Evolutionary conservation across 2,113 vertebrate genomes (phyloP).

Genomic region (Cricetomys ansorgei): DNA sequence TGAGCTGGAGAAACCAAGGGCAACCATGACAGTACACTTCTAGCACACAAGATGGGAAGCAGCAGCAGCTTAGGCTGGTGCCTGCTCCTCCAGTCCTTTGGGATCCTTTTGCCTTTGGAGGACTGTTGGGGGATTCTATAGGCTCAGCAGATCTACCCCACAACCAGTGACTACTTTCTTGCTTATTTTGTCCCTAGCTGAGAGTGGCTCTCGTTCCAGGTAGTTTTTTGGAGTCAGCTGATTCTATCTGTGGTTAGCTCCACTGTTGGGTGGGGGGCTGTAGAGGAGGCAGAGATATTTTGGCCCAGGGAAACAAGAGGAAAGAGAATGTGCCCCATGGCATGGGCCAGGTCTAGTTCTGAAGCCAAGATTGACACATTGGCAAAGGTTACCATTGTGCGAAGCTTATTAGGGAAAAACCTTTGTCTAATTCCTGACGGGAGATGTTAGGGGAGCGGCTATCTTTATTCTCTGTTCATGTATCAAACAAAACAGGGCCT

Average conservation of each 20-base stretch:
- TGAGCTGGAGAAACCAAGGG: neutral
- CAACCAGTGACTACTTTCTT: neutral
- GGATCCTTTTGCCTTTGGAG: slow-evolving; percentile 85
- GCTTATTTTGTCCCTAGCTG: neutral
- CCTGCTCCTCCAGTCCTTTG: slow-evolving; percentile 77
- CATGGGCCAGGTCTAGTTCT: neutral
- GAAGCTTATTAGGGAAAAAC: neutral
- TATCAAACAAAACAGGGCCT: slow-evolving; percentile 12
- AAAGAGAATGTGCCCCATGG: neutral
- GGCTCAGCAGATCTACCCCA: neutral
- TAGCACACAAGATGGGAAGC: neutral
- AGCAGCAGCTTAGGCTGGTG: slow-evolving; percentile 79
- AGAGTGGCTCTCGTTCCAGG: neutral
- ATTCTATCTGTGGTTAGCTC: neutral
- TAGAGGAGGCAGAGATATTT: slow-evolving; percentile 6
- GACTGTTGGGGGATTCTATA: slow-evolving; percentile 74
- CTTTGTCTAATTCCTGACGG: too few species aligned
- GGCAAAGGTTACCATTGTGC: neutral
- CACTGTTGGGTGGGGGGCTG: neutral
- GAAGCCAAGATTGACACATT: neutral
- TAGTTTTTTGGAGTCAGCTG: slow-evolving; percentile 3
- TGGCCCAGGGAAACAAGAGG: neutral
- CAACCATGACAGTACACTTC: too few species aligned
- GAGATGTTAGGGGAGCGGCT: too few species aligned
- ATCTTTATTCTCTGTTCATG: neutral